Conservation (phyloP, 2,797 vertebrate genomes). For the Tangara arthus region DNA sequence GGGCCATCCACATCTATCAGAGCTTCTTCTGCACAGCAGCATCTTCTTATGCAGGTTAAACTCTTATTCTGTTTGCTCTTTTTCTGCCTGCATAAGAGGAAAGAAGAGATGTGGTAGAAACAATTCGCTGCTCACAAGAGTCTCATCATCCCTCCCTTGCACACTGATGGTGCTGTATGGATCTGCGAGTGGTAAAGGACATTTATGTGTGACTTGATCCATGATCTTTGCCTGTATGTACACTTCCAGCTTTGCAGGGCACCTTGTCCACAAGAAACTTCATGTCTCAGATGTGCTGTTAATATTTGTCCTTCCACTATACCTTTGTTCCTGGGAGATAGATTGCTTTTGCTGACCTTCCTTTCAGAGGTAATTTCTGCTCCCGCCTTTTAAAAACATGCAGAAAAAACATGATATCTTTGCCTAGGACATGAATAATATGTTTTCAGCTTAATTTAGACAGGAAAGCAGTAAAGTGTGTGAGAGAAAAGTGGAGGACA, state of each 20-base stretch:
- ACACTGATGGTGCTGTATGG: not conserved
- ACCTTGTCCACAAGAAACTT: not conserved
- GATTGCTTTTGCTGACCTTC: not conserved
- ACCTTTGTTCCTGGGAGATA: not conserved
- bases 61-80: not conserved
- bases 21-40: accelerated
- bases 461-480: not conserved
- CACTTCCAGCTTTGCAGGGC: not conserved
- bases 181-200: not conserved
- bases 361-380: not conserved
- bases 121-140: not conserved
- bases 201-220: not conserved
- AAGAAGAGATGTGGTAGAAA: not conserved
- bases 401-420: not conserved
- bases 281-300: not conserved
- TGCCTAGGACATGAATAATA: not conserved
- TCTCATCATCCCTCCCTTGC: not conserved
- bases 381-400: not conserved
- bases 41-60: not conserved
- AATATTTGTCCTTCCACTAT: not conserved
- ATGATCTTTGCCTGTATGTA: not conserved
- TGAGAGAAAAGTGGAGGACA: not conserved
- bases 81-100: accelerated
- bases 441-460: not conserved
- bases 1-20: accelerated